A percentile compares a stretch with the other conserved stretches of the same genome.
Evolutionary conservation across 1,140 invertebrate species (phyloP).

Genomic region (Leptonema lineaticorne): DNA sequence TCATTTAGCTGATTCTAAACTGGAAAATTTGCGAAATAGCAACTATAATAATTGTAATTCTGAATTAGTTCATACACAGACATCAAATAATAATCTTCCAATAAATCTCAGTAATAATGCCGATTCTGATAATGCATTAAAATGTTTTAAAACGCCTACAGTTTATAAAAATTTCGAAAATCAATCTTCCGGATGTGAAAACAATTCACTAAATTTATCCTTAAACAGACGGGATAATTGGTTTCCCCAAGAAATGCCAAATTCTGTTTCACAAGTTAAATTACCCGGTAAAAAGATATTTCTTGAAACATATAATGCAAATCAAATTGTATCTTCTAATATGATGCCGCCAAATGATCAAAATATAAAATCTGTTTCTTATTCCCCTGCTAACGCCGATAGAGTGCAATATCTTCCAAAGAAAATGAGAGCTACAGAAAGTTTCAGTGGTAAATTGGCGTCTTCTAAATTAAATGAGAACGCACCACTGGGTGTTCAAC

Average conservation of each 20-base stretch:
- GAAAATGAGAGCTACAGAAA: constrained; percentile 56
- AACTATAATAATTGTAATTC: constrained; percentile 5
- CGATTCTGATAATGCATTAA: neutral
- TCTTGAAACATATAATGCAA: constrained; percentile 54
- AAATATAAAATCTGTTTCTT: neutral
- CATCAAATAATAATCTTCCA: constrained; percentile 37
- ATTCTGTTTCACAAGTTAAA: constrained; percentile 42
- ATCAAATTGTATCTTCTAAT: constrained; percentile 45
- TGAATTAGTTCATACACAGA: neutral
- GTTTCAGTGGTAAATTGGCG: constrained; percentile 49
- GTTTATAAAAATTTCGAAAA: neutral
- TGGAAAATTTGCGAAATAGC: constrained; percentile 28
- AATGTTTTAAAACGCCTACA: neutral
- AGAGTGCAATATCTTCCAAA: constrained; percentile 55
- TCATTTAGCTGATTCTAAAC: constrained; percentile 3
- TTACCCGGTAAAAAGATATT: constrained; percentile 56
- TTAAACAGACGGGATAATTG: constrained; percentile 21
- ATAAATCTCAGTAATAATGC: constrained; percentile 53
- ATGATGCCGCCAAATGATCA: constrained; percentile 30
- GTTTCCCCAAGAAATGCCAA: constrained; percentile 39
- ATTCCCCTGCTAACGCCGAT: constrained; percentile 30
- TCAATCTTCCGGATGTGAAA: neutral
- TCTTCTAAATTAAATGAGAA: constrained; percentile 40
- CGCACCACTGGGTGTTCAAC: neutral
- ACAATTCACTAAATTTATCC: constrained; percentile 25